phyloP scores from a whole-genome alignment of 2,888 invertebrate genomes.

The Tenthredo mesomela region DNA sequence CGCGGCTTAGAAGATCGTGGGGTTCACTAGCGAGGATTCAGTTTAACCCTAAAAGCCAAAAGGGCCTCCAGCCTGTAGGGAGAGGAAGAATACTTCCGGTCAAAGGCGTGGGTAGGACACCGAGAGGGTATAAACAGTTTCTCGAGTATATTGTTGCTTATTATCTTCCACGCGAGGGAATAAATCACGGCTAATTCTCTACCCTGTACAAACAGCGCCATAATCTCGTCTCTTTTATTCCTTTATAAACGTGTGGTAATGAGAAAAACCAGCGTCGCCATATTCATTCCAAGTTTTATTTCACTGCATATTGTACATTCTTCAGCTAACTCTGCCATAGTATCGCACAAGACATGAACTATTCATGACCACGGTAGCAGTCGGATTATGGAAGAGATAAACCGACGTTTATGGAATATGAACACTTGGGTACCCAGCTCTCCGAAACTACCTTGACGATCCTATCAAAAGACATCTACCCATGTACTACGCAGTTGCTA shows the following conservation, averaged over 20 bases:
- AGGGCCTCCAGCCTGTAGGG: background rate
- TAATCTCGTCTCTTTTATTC: background rate
- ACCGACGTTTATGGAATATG: background rate
- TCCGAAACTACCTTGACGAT: background rate
- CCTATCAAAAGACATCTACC: background rate
- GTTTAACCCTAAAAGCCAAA: background rate
- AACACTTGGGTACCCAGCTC: background rate
- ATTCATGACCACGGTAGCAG: background rate
- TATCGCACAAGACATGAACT: background rate
- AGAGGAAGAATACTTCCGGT: conserved; percentile 1
- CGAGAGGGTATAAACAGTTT: conserved; percentile 29
- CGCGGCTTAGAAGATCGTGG: conserved; percentile 19
- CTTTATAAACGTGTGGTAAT: background rate
- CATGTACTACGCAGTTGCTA: background rate
- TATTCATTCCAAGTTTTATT: background rate
- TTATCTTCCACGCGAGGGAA: background rate
- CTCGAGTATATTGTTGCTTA: conserved; percentile 16
- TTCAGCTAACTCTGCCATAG: background rate
- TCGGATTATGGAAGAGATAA: background rate
- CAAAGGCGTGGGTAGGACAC: background rate
- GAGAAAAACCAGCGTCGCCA: background rate
- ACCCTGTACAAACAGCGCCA: background rate
- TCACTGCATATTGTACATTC: background rate
- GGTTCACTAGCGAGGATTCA: conserved; percentile 16
- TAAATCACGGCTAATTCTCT: conserved; percentile 25